Conservation (phyloP, 2,113 vertebrate species). For the Sylvia atricapilla region DNA sequence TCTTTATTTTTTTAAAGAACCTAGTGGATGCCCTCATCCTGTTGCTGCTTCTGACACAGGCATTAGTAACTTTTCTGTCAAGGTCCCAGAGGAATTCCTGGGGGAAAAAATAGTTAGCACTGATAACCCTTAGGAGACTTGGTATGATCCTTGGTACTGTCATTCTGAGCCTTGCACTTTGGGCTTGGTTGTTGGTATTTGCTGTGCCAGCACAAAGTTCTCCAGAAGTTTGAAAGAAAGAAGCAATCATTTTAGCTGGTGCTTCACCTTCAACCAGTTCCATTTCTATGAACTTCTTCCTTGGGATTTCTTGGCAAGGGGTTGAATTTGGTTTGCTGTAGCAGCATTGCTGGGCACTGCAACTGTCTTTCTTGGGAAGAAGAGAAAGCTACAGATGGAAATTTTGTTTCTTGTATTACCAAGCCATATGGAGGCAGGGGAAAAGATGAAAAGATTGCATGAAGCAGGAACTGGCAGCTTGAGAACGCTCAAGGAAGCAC, state of each 20-base stretch:
- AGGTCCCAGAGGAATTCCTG: background rate
- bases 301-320: background rate
- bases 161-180: background rate
- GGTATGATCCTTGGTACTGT: background rate
- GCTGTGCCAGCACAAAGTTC: background rate
- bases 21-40: background rate
- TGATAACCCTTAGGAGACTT: background rate
- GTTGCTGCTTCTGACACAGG: background rate
- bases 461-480: background rate
- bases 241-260: background rate
- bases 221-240: background rate
- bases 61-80: background rate
- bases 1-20: background rate
- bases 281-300: background rate
- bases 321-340: background rate
- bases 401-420: background rate
- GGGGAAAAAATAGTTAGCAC: background rate
- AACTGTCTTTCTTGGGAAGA: background rate
- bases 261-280: background rate
- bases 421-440: background rate
- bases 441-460: background rate
- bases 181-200: background rate
- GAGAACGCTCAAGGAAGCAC: background rate
- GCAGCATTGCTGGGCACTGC: background rate
- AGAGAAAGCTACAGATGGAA: background rate